Evolutionary conservation across 2,888 invertebrate genomes (phyloP), one percentile per base, ranked within the genome.

Genomic region (Halocaridina rubra): DNA sequence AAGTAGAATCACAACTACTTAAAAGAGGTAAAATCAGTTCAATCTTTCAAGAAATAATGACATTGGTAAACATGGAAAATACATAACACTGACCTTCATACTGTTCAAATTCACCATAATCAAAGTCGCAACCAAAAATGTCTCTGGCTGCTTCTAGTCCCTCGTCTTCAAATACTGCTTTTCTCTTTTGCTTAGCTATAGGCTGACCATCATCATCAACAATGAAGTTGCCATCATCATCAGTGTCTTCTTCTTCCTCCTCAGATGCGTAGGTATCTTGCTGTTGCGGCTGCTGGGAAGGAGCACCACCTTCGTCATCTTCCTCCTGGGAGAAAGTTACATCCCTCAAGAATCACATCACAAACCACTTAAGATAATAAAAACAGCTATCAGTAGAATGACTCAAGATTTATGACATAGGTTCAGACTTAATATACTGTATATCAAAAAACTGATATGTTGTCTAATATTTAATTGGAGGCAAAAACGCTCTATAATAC

Each of bases 121-220:
- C 98, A 91, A 99, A 98, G 91, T 99, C 99, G n/a, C 98, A 98
- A 32, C 99, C 99, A 91, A 99, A 99, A 89, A 99, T 98, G 90
- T 99, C 99, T 91, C 98, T 98, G 79, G 99, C 99, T 91, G 99
- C 97, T 93, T 98, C 98, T 22, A 98, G 92, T 96, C 96, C 13
- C 94, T 96, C 90, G 32, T 90, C 89, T 27, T 71, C 81, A 74
- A 74, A 88, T 71, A 82, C 16, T 3, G 84, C 78, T 19, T 95
- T 93, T 90, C 95, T 95, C 46, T 88, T 88, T 82, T 95, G 94
- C 88, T 95, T 95, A 7, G 95, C 94, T 84, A 97, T 95, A 0
- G 97, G 97, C 89, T 95, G 93, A 0, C 96, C 98, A 90, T 98
- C 97, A 90, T 98, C 98, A 90, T 98, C 98, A 0, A 99, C 99